Evolutionary conservation across 2,797 vertebrate species (phyloP).

Genomic region (Toxotes lorentzi): DNA sequence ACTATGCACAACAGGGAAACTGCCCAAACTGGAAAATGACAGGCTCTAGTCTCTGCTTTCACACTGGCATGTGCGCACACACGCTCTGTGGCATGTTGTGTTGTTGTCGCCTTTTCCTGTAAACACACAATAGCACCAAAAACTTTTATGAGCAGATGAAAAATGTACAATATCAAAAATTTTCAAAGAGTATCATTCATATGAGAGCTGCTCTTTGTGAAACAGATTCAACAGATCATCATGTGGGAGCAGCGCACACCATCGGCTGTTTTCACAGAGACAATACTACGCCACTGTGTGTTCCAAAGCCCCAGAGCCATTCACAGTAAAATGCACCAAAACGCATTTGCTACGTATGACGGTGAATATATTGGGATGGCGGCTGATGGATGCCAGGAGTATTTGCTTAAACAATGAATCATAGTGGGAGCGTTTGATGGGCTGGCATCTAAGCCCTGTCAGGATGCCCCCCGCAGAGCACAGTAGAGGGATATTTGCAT

Average conservation of each 20-base stretch:
- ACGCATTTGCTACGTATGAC: constrained; percentile 59
- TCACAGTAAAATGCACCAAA: constrained; percentile 67
- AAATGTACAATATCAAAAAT: constrained; percentile 45
- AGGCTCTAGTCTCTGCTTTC: constrained; percentile 47
- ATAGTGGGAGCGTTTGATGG: constrained; percentile 77
- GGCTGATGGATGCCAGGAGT: constrained; percentile 74
- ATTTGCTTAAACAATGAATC: constrained; percentile 83
- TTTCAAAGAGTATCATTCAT: constrained; percentile 44
- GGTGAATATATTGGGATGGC: constrained; percentile 64
- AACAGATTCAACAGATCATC: constrained; percentile 71
- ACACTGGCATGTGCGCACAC: constrained; percentile 51
- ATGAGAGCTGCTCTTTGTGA: constrained; percentile 54
- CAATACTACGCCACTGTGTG: constrained; percentile 60
- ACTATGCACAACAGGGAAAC: constrained; percentile 68
- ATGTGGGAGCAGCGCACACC: constrained; percentile 61
- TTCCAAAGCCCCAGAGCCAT: constrained; percentile 68
- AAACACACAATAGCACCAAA: constrained; percentile 27
- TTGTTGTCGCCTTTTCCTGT: constrained; percentile 32
- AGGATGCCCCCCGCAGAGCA: constrained; percentile 77
- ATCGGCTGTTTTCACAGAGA: constrained; percentile 63
- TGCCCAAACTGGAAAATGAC: constrained; percentile 68
- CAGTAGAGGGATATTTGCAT: constrained; percentile 79
- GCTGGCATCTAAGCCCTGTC: constrained; percentile 80
- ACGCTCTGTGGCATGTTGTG: constrained; percentile 14
- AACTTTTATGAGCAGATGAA: constrained; percentile 55